Base-by-base conservation (phyloP, 2,888 invertebrate genomes). In the Pristionchus exspectatus region DNA sequence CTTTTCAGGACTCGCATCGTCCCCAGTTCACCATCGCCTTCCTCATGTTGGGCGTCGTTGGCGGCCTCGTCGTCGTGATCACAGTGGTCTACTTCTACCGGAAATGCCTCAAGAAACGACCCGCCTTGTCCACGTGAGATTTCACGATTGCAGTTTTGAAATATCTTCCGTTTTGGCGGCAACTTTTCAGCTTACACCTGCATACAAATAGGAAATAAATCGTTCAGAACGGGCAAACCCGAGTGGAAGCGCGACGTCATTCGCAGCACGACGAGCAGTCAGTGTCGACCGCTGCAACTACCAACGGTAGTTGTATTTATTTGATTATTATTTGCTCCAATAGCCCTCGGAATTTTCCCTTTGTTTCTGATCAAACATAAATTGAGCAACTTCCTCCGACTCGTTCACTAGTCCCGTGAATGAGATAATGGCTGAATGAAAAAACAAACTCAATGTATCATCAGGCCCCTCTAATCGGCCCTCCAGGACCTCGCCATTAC, bases 51-150 rank as follows among this genome's bases (percentile, higher is more conserved):
- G 93, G 93, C 90, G 93, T 93, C 91, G 92, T 92, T 92, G 93
- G 93, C 90, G 93, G 93, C 90, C 91, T 93, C 91, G 91, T 91
- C 90, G 92, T 92, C 90, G 93, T 93, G 91, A 93, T 93, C 90
- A 91, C 92, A 87, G 93, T 92, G 87, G 92, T 93, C 90, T 93
- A 93, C 91, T 91, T 93, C 90, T 93, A 93, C 90, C 90, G 92
- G 74, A 92, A 91, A 90, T 93, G 93, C 90, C 90, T 93, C 88
- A 93, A 92, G 89, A 91, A 92, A 66, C 59, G 92, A 84, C 91
- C 92, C 74, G 92, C 93, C 27, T 91, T 92, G 83, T 92, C 92
- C 44, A 93, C 92, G 93, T 93, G 56, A 63, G 63, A 24, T n/a
- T 50, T 50, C 9, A 50, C 9, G 9, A 38, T 5, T 38, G 38